Evolutionary conservation across 1,140 invertebrate species (phyloP), one percentile per base, ranked within the genome.

Genomic region (Plutomurus gul): DNA sequence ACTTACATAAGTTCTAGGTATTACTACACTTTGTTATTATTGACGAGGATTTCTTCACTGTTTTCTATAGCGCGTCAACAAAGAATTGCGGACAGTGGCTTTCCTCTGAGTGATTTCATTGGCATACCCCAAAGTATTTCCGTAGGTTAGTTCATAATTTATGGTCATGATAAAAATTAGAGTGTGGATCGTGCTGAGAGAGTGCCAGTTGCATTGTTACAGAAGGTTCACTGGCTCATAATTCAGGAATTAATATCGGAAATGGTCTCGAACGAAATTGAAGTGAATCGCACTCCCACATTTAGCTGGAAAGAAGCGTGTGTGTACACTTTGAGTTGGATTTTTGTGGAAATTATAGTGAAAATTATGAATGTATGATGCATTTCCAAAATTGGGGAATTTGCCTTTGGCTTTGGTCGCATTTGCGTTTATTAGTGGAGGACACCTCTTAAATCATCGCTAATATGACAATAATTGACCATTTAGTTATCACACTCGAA

Each of bases 391-490:
- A 65, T 33, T 65, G 27, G 25, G 56, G 16, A 65, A 33, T 65
- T 33, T n/a, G 56, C 30, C 56, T 65, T 65, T 65, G 25, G 13
- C 56, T 51, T 51, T 51, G 18, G 20, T 51, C 18, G 25, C 25
- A 33, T 65, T 65, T 65, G 27, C 36, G 56, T 7, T 65, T 65
- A 65, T 65, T 65, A n/a, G n/a, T n/a, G 27, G 10, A 33, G 56
- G 56, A 33, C 56, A 65, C 56, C 70, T 40, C 72, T 49, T 75
- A 75, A 75, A 75, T 75, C 72, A 75, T 75, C 72, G n/a, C 72
- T 75, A 75, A 75, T 75, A 75, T 75, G 72, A 75, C 72, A 75
- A 75, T 75, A 46, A 75, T 75, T 65, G 72, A 75, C 72, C 72
- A 75, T 75, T 75, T 49, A 75, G 72, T 30, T 47, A 75, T 75